These are phyloP conservation scores for Mimas tiliae DNA, from an alignment of 2,888 invertebrate species.

Conservation along the genomic window DNA sequence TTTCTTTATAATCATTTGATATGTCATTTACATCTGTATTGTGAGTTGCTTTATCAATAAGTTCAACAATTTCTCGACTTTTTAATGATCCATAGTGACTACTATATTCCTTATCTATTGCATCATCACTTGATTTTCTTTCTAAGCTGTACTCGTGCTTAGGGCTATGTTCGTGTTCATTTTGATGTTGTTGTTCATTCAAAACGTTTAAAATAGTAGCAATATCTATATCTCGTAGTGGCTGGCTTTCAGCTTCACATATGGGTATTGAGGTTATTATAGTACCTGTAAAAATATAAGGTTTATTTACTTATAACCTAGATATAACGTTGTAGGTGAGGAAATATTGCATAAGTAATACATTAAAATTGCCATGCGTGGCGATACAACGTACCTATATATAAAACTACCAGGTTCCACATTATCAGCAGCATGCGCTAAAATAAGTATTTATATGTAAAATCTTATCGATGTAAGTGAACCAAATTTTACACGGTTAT, in stretches of 20 bases:
- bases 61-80: slow-evolving; percentile 40
- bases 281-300: neutral
- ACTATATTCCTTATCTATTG: slow-evolving; percentile 31
- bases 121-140: neutral
- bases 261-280: neutral
- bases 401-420: slow-evolving; percentile 47
- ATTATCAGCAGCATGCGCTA: slow-evolving; percentile 48
- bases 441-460: slow-evolving; percentile 47
- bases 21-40: neutral
- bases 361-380: neutral
- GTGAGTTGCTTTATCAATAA: slow-evolving; percentile 40
- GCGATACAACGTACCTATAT: slow-evolving; percentile 45
- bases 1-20: neutral
- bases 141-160: neutral
- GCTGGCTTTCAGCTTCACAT: neutral
- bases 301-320: too few relatives aligned
- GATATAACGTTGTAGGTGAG: too few relatives aligned
- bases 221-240: neutral
- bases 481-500: slow-evolving; percentile 64
- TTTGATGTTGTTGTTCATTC: neutral
- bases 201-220: neutral
- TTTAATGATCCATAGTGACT: slow-evolving; percentile 35
- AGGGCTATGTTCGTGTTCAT: neutral
- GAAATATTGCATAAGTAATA: too few relatives aligned
- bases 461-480: slow-evolving; percentile 50